Conservation (phyloP, 2,113 vertebrate species). For the Rhombomys opimus region DNA sequence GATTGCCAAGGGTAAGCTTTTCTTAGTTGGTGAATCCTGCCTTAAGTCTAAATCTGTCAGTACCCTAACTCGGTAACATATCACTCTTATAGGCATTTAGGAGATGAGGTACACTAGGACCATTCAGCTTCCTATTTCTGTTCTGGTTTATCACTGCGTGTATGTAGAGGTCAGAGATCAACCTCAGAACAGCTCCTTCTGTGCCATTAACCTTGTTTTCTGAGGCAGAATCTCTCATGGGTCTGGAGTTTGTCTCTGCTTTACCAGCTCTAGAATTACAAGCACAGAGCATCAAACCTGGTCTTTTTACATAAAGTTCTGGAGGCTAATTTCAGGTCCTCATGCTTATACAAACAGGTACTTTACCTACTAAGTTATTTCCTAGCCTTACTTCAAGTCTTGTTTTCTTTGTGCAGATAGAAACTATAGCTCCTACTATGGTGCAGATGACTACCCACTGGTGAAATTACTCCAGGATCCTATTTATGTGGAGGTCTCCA, state of each 20-base stretch:
- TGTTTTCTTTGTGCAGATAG: conserved; percentile 76
- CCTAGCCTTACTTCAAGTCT: neutral
- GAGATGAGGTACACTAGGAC: neutral
- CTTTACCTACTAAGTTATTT: neutral
- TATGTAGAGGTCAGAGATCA: neutral
- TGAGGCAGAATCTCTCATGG: neutral
- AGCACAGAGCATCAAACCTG: neutral
- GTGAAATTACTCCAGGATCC: conserved; percentile 85
- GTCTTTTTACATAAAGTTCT: neutral
- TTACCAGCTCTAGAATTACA: neutral
- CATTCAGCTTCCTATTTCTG: neutral
- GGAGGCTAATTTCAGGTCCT: neutral
- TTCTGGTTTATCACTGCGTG: no score
- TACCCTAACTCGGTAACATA: neutral
- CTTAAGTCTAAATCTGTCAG: accelerated
- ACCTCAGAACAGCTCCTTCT: neutral
- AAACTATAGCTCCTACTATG: conserved; percentile 84
- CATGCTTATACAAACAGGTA: neutral
- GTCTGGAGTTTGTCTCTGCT: neutral
- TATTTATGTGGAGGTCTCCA: conserved; percentile 87
- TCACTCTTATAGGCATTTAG: accelerated
- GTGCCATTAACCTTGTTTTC: neutral
- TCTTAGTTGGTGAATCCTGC: no score
- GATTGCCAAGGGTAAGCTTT: conserved; percentile 78
- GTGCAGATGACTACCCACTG: conserved; percentile 75